Conservation (phyloP, 2,113 vertebrate genomes). For the Rissa tridactyla region DNA sequence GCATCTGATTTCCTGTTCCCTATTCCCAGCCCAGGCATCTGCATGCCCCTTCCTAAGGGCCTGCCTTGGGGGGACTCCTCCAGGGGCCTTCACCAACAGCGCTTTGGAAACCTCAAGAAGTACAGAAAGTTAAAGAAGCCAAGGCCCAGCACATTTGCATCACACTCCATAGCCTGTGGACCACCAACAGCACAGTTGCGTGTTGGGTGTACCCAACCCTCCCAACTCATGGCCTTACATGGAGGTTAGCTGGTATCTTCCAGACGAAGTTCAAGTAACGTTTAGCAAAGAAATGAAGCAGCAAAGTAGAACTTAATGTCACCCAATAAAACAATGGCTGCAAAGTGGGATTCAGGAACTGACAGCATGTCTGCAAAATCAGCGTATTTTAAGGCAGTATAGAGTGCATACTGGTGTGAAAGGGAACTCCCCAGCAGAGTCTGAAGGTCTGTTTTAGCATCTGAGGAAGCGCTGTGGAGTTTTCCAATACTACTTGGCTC, state of each 20-base stretch:
- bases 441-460: background rate
- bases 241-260: background rate
- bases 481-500: background rate
- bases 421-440: background rate
- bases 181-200: background rate
- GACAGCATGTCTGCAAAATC: background rate
- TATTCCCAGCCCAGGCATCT: conserved; percentile 39
- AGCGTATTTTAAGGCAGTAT: background rate
- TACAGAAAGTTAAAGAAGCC: background rate
- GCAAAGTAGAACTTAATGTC: background rate
- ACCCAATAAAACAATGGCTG: background rate
- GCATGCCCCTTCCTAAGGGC: conserved; percentile 8
- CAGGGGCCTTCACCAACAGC: background rate
- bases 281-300: background rate
- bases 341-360: background rate
- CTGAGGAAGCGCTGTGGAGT: background rate
- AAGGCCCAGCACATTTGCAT: background rate
- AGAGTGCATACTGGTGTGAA: background rate
- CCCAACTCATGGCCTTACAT: background rate
- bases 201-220: too few relatives aligned
- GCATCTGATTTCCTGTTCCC: conserved; percentile 40
- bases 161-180: background rate
- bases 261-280: background rate
- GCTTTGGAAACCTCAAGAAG: background rate
- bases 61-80: background rate